These are phyloP conservation scores for Papilio protenor DNA, from an alignment of 2,888 invertebrate species.

Conservation along the genomic window DNA sequence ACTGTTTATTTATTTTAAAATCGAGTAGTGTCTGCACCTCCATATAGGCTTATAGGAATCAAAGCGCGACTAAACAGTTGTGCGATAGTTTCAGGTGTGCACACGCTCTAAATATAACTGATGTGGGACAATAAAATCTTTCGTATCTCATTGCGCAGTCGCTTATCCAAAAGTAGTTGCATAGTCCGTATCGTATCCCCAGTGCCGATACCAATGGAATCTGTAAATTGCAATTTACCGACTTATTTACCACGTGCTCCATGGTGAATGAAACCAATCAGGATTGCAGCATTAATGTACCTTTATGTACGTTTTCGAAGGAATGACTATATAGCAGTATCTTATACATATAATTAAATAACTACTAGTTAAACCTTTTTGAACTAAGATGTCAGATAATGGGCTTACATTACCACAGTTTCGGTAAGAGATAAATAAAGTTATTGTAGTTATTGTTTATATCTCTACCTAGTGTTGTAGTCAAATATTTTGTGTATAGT, in stretches of 20 bases:
- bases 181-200: neutral
- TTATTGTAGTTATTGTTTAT: too few relatives aligned
- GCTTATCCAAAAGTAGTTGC: neutral
- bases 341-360: neutral
- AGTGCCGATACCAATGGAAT: neutral
- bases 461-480: neutral
- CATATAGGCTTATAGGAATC: too few relatives aligned
- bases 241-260: slow-evolving; percentile 17
- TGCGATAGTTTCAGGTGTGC: too few relatives aligned
- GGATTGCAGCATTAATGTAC: neutral
- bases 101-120: too few relatives aligned
- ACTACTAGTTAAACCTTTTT: neutral
- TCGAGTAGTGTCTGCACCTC: too few relatives aligned
- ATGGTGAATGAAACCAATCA: slow-evolving; percentile 23
- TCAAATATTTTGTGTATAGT: too few relatives aligned
- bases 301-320: neutral
- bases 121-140: neutral
- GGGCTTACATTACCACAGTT: neutral
- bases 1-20: too few relatives aligned
- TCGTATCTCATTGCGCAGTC: neutral
- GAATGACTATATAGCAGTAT: neutral
- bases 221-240: slow-evolving; percentile 16
- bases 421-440: neutral
- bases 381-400: neutral
- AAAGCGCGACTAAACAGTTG: too few relatives aligned